phyloP scores from a whole-genome alignment of 2,888 invertebrate genomes.

The Synergus laeviventris region DNA sequence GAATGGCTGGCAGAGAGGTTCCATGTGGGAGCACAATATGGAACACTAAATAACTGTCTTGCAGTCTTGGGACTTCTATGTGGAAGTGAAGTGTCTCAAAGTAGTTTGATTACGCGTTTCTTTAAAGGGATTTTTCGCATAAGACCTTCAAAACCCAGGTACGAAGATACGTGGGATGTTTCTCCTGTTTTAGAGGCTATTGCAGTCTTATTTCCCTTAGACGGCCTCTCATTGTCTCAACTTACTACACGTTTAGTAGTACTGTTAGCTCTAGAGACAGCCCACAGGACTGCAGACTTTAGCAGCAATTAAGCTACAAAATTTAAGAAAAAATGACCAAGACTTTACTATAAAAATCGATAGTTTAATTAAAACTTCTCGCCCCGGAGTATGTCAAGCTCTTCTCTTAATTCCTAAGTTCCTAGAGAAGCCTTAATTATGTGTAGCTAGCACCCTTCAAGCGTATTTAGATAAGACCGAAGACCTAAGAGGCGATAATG shows the following conservation, averaged over 20 bases:
- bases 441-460: slow-evolving; percentile 45
- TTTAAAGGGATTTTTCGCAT: slow-evolving; percentile 41
- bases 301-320: slow-evolving; percentile 23
- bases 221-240: not conserved
- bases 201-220: not conserved
- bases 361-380: slow-evolving; percentile 43
- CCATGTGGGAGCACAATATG: slow-evolving; percentile 25
- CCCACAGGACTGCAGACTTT: slow-evolving; percentile 43
- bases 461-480: slow-evolving; percentile 39
- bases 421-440: slow-evolving; percentile 47
- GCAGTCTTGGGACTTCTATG: slow-evolving; percentile 44
- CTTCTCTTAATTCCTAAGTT: slow-evolving; percentile 38
- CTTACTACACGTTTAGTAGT: slow-evolving; percentile 7
- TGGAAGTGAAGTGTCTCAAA: slow-evolving; percentile 40
- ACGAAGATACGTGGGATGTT: slow-evolving; percentile 47
- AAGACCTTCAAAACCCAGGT: slow-evolving; percentile 42
- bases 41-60: slow-evolving; percentile 37
- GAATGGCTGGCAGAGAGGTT: slow-evolving; percentile 26
- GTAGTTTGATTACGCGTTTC: slow-evolving; percentile 41
- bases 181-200: slow-evolving; percentile 2
- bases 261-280: slow-evolving; percentile 20
- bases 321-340: slow-evolving; percentile 22
- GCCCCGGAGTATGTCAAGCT: slow-evolving; percentile 25
- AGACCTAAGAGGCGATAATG: slow-evolving; percentile 37
- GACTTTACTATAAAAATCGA: slow-evolving; percentile 38